Conservation (phyloP, 2,888 invertebrate species). For the Cephonodes hylas region DNA sequence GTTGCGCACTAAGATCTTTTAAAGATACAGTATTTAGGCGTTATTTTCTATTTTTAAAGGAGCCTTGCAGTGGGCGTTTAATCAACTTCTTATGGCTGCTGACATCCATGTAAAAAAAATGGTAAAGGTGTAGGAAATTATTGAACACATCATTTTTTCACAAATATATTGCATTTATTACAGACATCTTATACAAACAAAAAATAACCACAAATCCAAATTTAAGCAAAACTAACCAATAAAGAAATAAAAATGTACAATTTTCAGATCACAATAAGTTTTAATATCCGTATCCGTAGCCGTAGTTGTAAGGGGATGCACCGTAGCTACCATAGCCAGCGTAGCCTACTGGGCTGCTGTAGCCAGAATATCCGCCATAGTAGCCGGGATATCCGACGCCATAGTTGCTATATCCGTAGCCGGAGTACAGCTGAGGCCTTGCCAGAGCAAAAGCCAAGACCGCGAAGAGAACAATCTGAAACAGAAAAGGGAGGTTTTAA, state of each 20-base stretch:
- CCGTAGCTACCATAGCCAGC: conserved; percentile 55
- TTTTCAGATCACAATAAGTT: not conserved
- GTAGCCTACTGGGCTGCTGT: conserved; percentile 58
- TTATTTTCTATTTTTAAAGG: too few relatives aligned
- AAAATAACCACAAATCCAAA: not conserved
- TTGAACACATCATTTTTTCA: not conserved
- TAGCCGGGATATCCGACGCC: conserved; percentile 56
- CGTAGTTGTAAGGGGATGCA: conserved; percentile 58
- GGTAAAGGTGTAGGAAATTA: too few relatives aligned
- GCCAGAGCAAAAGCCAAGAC: conserved; percentile 72
- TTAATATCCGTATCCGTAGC: conserved; percentile 49
- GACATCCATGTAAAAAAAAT: too few relatives aligned
- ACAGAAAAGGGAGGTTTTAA: conserved; percentile 26
- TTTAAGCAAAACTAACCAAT: not conserved
- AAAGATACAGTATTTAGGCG: too few relatives aligned
- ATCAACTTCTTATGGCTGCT: too few relatives aligned
- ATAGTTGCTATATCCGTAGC: conserved; percentile 57
- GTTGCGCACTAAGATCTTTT: too few relatives aligned
- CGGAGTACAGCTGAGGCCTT: conserved; percentile 64
- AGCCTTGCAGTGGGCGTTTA: too few relatives aligned
- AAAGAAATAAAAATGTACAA: not conserved
- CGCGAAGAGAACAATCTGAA: conserved; percentile 70
- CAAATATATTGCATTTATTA: not conserved
- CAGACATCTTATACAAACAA: not conserved
- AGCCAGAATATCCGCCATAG: conserved; percentile 59